Evolutionary conservation across 2,888 invertebrate species (phyloP), one percentile per base, ranked within the genome.

Genomic region (Fragum sueziense): DNA sequence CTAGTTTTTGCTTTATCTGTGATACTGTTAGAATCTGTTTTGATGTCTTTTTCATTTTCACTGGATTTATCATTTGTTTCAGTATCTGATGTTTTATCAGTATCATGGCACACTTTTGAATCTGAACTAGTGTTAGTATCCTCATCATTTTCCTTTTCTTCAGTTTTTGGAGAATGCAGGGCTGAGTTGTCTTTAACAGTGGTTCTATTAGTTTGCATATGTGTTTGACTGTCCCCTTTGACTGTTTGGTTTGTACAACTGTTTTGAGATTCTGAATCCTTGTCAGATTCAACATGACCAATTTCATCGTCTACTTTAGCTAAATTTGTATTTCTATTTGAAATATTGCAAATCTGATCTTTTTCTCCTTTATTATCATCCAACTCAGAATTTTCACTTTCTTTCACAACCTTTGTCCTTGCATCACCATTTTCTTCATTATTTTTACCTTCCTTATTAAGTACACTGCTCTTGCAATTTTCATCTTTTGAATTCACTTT

Each of bases 381-480:
- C 41, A 57, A 33, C 25, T 65, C 31, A 0, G 41, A 52, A 37
- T 52, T 33, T 20, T 31, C 51, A 29, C 51, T 33, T 22, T 61
- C 25, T 7, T 47, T 20, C n/a, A 22, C n/a, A 54, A 31, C 17
- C 33, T 70, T 51, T 22, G 22, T 54, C 22, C 3, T 25, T 33
- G 2, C 57, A 33, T n/a, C 33, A 31, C 37, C 34, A 17, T 47
- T 68, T n/a, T 68, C 68, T 68, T 14, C 54, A 17, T 75, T 70
- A 54, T 57, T 69, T 27, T 65, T 61, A 41, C 31, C 57, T 51
- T 70, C 74, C 51, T 52, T 68, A 25, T 70, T 41, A 4, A 57
- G 70, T 52, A 71, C 74, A 69, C 47, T 47, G 20, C 76, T 76
- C 31, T 29, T 70, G 29, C 31, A 52, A 54, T 67, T 67, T 22